Evolutionary conservation across 2,113 vertebrate genomes (phyloP), one percentile per base, ranked within the genome.

Genomic region (Sclerurus mexicanus): DNA sequence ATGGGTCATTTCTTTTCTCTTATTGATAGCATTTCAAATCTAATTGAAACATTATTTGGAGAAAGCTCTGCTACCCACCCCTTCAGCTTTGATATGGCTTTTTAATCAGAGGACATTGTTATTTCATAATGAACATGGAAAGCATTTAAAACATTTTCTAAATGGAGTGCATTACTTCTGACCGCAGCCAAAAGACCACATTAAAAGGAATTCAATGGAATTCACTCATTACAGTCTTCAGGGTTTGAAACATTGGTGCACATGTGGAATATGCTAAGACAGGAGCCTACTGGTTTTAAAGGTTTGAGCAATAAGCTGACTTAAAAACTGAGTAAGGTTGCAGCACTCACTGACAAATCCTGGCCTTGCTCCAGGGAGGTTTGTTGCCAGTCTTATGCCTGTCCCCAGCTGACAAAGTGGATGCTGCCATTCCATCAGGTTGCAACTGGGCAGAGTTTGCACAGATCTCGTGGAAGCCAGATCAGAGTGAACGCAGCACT

Each of bases 51-150:
- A 84, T 74, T 83, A 73, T 96, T 97, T 96, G 59, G 84, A 95
- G 88, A 95, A 92, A 96, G 56, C 58, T 44, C 25, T 22, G 10
- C 56, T 91, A 73, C 52, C 62, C 88, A 72, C 31, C 63, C 82
- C 85, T 92, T 82, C 56, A 71, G 81, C 93, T 96, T 94, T 92
- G 94, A 97, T 96, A 91, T 28, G 71, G 77, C 52, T 97, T 97
- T 98, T 97, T 97, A 97, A 97, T 97, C 97, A 98, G 93, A 90
- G 88, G 79, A 68, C 85, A 95, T 90, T 95, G 71, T 96, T 95
- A 63, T 94, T 87, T 94, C 80, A 93, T 94, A 96, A 85, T 86
- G 96, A 95, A 86, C 37, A 79, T 20, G 55, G 95, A 89, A 94
- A 96, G 67, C 82, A 95, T 95, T 96, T 96, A 94, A 97, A 95